Percentiles rank a stretch among this genome's conserved stretches.
Conservation (phyloP, 1,140 invertebrate genomes). For the Eufriesea mexicana region DNA sequence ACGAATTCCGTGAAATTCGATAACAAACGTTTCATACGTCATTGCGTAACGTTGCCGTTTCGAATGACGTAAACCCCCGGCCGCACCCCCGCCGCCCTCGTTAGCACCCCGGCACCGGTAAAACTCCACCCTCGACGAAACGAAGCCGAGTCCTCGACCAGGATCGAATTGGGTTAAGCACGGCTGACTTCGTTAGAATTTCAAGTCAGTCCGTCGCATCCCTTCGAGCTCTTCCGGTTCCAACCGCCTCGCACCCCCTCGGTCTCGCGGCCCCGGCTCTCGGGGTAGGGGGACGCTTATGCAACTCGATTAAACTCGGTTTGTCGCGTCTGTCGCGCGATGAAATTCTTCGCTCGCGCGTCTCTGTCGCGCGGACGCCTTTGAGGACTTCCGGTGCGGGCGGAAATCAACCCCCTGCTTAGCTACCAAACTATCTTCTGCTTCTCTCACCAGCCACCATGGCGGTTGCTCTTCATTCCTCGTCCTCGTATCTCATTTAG, state of each 20-base stretch:
- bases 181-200: constrained; percentile 47
- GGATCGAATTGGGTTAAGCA: constrained; percentile 52
- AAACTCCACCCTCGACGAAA: constrained; percentile 4
- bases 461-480: background rate
- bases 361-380: background rate
- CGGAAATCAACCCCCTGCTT: background rate
- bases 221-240: constrained; percentile 2
- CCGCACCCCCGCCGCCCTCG: background rate
- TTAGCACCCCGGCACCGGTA: background rate
- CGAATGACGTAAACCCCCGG: too few species aligned
- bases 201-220: constrained; percentile 10
- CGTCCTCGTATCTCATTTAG: too few species aligned
- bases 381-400: too few species aligned
- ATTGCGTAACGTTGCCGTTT: background rate
- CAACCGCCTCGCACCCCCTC: background rate
- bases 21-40: background rate
- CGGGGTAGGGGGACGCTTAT: constrained; percentile 2
- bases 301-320: constrained; percentile 58
- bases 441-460: background rate
- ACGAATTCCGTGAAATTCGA: background rate
- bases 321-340: constrained; percentile 28
- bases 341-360: constrained; percentile 19
- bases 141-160: constrained; percentile 4
- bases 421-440: background rate
- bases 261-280: rapidly evolving